Evolutionary conservation across 2,113 vertebrate genomes (phyloP).

Genomic region (Crotophaga sulcirostris): DNA sequence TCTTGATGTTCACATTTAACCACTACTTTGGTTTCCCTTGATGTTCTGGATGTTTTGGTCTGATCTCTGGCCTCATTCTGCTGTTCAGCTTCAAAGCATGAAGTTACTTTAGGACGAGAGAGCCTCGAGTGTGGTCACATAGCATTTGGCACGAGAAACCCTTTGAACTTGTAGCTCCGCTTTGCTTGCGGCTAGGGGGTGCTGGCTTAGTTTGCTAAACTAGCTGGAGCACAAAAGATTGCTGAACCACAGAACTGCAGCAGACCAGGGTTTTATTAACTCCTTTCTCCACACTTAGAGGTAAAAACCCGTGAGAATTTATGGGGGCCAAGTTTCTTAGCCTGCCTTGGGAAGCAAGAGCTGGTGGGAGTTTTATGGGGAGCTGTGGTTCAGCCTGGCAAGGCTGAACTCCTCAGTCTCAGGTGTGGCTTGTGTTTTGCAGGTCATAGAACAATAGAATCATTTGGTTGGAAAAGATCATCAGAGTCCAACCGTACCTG

Average conservation of each 20-base stretch:
- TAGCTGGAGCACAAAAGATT: background rate
- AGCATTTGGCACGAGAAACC: background rate
- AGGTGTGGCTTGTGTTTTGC: background rate
- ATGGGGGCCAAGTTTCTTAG: background rate
- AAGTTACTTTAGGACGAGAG: background rate
- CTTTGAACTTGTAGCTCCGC: background rate
- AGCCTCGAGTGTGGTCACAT: background rate
- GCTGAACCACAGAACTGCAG: background rate
- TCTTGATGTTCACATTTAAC: constrained; percentile 55
- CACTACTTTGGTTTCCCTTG: constrained; percentile 40
- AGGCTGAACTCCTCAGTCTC: background rate
- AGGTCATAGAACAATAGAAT: background rate
- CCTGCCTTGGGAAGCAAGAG: background rate
- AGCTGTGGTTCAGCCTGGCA: background rate
- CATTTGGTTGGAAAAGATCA: too few species aligned
- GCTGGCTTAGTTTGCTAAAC: background rate
- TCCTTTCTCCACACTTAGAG: background rate
- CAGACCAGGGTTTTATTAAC: background rate
- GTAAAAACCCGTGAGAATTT: background rate
- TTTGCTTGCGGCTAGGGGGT: background rate
- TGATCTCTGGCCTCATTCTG: constrained; percentile 24
- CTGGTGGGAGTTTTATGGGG: background rate
- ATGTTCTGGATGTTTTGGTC: constrained; percentile 53
- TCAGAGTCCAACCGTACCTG: too few species aligned
- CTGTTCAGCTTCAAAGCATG: constrained; percentile 36